Evolutionary conservation across 2,888 invertebrate genomes (phyloP), one percentile per base, ranked within the genome.

Genomic region (Oscheius sp.): DNA sequence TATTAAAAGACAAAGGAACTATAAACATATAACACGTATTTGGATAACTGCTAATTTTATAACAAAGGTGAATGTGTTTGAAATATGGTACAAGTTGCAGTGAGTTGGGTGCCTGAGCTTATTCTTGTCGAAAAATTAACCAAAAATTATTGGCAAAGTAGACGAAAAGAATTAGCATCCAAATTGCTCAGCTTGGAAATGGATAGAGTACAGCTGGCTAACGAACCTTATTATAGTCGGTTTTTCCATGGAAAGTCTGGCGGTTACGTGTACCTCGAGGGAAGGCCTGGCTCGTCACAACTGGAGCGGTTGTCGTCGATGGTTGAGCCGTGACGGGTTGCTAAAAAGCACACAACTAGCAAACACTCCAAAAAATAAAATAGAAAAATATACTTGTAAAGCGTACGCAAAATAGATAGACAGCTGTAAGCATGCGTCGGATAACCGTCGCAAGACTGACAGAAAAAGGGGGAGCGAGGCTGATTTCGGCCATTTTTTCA

Each of bases 171-270:
- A 64, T 35, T 61, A 52, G 46, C 63, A 63, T 35, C 52, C 53
- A 71, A 35, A 71, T 56, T 23, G 46, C 53, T 46, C 56, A 68
- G 41, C 21, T 73, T 78, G 13, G 41, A 45, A 61, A 61, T 41
- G 55, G 21, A 66, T 66, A 66, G 78, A 78, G 78, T 27, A 52
- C 74, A 53, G 56, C 35, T 35, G 58, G 25, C 53, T 41, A 56
- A 52, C 73, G 18, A 76, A 84, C 87, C 82, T 84, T 86, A 59
- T 82, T 86, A 74, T 85, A 83, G 74, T 88, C 87, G 25, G 87
- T 87, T 72, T 87, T 87, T 53, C 88, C 88, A 69, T 88, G 88
- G 80, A 88, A 89, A 27, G 88, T 88, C 76, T 87, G 88, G 25
- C 88, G 82, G 69, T 86, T 87, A 1, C 85, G 70, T 7, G 86